These are phyloP conservation scores for Notechis scutatus DNA, from an alignment of 2,113 vertebrate genomes.

Conservation along the genomic window DNA sequence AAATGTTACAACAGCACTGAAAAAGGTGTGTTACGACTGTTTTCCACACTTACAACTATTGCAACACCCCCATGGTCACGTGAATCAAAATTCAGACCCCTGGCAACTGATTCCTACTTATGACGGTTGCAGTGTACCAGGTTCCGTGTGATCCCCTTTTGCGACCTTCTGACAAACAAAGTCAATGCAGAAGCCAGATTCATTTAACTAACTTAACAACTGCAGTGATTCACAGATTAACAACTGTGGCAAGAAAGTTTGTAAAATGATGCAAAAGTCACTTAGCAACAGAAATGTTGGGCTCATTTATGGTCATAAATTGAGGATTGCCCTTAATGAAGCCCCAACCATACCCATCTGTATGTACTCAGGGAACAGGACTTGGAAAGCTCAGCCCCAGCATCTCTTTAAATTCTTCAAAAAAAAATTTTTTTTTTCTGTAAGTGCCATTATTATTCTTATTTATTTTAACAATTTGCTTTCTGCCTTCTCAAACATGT, in stretches of 20 bases:
- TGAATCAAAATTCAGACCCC: no score
- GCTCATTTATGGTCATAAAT: background rate
- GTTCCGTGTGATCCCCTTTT: no score
- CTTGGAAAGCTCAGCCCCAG: background rate
- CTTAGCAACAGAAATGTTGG: background rate
- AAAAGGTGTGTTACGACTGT: background rate
- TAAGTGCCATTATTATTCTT: background rate
- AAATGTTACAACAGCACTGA: background rate
- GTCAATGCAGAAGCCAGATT: no score
- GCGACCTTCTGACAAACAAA: no score
- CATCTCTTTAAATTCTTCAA: background rate
- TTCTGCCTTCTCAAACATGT: background rate
- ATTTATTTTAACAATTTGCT: background rate
- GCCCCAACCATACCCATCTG: background rate
- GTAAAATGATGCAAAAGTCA: no score
- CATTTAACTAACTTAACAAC: no score
- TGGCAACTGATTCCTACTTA: no score
- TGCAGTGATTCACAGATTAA: no score
- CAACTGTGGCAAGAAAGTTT: no score
- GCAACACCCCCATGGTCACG: no score
- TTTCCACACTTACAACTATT: no score
- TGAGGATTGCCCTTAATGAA: background rate
- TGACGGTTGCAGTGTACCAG: no score
- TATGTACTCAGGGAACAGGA: background rate
- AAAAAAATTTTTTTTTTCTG: background rate